Evolutionary conservation across 1,140 invertebrate genomes (phyloP), one percentile per base, ranked within the genome.

Genomic region (Thaumetopoea pityocampa): DNA sequence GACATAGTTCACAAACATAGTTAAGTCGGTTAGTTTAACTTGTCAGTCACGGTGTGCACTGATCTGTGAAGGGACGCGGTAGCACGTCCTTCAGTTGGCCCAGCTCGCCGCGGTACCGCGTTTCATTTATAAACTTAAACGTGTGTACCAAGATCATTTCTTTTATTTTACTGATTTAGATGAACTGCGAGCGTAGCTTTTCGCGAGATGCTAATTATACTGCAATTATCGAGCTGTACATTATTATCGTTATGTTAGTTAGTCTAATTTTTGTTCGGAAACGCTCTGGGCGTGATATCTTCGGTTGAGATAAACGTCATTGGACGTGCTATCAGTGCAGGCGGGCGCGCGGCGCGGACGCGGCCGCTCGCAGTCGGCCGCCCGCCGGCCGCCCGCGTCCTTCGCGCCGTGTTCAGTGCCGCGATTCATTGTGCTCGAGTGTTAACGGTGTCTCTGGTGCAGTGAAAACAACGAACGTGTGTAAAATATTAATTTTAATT

Each of bases 331-430:
- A 29, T 29, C n/a, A n/a, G n/a, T n/a, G n/a, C 26, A 29, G 26
- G 17, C 26, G n/a, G 1, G 17, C 7, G 36, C 5, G 5, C 17
- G 8, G 6, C 17, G 17, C 14, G 36, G 15, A 10, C 16, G 35
- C 17, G 26, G 33, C 16, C 12, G 36, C n/a, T n/a, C n/a, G 23
- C 36, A 54, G 61, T 60, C 64, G 64, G 33, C 41, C 7, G 16
- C 16, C 46, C 22, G 28, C 6, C 16, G 34, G 35, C 54, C 30
- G 22, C 35, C 22, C 28, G 27, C n/a, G 19, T 22, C 19, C 19
- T 20, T 12, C 33, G 5, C 24, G 20, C 34, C 17, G 19, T 5
- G n/a, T 1, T 11, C 20, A 12, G 19, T 2, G 18, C n/a, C 11
- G 12, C 5, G 5, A 12, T 5, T 5, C 19, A 14, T 1, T 11